Percentiles rank a stretch among this genome's conserved stretches.
Evolutionary conservation across 37 sponge, comb jelly and placozoan species (phyloP).

Genomic region (Haliclona indistincta): DNA sequence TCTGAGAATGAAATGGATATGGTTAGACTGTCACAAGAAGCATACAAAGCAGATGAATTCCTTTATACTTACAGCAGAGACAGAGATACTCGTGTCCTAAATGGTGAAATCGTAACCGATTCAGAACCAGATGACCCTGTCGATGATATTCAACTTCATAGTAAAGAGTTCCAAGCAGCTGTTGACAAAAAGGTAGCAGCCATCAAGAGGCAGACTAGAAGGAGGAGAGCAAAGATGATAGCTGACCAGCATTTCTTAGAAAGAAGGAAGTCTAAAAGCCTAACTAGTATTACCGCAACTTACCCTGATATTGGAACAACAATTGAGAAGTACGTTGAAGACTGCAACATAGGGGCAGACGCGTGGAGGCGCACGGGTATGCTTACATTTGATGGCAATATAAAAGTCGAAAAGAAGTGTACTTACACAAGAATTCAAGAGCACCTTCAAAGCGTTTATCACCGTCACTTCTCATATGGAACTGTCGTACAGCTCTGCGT

Average conservation of each 20-base stretch:
- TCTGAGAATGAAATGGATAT: background rate
- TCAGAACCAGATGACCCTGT: constrained; percentile 33
- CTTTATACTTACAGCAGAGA: background rate
- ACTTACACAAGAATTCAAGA: background rate
- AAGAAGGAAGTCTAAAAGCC: no score
- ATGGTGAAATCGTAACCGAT: constrained; percentile 21
- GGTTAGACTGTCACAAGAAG: constrained; percentile 4
- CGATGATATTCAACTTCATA: background rate
- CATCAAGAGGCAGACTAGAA: no score
- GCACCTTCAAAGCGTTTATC: background rate
- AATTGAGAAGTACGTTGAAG: constrained; percentile 30
- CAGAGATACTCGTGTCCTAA: constrained; percentile 2
- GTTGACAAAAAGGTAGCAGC: no score
- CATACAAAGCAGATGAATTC: background rate
- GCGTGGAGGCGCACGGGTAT: background rate
- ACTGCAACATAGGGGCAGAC: background rate
- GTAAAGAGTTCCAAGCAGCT: constrained; percentile 2
- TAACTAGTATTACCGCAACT: no score
- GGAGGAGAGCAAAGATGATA: no score
- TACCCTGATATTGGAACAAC: constrained; percentile 12
- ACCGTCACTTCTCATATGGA: constrained; percentile 11
- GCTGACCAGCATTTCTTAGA: no score
- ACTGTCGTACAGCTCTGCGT: constrained; percentile 27
- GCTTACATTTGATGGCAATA: background rate
- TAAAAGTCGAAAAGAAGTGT: background rate